phyloP scores from a whole-genome alignment of 2,113 vertebrate genomes.

The Dasyurus viverrinus region DNA sequence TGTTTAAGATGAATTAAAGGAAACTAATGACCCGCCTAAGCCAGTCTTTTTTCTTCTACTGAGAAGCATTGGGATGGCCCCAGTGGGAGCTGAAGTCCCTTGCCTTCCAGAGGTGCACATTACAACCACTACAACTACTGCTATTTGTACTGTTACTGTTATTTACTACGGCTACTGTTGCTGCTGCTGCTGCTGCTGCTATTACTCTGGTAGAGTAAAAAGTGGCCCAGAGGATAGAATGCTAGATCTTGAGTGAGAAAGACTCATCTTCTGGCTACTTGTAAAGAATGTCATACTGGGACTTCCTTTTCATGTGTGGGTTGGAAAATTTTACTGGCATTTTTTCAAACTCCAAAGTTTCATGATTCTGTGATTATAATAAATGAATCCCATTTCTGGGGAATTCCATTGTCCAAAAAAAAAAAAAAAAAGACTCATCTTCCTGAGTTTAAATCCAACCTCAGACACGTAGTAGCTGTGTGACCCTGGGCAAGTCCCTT shows the following conservation, averaged over 20 bases:
- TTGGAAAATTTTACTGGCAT: too few relatives aligned
- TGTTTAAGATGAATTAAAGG: neutral
- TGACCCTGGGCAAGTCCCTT: neutral
- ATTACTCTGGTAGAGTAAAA: neutral
- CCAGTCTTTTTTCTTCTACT: slow-evolving; percentile 20
- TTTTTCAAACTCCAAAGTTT: too few relatives aligned
- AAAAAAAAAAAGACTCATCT: neutral
- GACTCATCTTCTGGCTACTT: too few relatives aligned
- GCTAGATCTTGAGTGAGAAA: neutral
- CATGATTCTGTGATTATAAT: too few relatives aligned
- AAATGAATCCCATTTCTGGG: too few relatives aligned
- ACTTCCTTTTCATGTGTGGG: too few relatives aligned
- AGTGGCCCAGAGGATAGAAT: too few relatives aligned
- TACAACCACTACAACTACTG: neutral
- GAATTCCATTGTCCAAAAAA: too few relatives aligned
- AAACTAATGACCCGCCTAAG: neutral
- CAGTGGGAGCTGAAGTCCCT: neutral
- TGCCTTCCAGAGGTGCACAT: neutral
- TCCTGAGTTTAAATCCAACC: neutral
- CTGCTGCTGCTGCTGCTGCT: too few relatives aligned
- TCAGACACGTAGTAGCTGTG: neutral
- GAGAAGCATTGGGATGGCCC: neutral
- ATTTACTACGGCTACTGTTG: neutral
- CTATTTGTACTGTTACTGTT: neutral
- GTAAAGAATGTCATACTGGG: too few relatives aligned